Evolutionary conservation across 2,888 invertebrate species (phyloP), one percentile per base, ranked within the genome.

Genomic region (Alsophila aescularia): DNA sequence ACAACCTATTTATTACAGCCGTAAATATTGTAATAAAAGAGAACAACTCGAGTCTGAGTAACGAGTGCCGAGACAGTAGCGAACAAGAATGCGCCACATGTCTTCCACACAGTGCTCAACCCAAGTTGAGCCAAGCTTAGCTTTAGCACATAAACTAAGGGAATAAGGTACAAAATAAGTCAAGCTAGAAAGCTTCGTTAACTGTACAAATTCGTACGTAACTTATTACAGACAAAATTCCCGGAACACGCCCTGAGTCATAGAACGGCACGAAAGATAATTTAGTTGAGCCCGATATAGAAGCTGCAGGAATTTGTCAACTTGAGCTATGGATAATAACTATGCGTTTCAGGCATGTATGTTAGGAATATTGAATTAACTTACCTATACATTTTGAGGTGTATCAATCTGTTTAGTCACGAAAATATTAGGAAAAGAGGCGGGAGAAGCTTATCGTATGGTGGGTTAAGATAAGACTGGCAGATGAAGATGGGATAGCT

Each of bases 241-340:
- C 77, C 66, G 70, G 84, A 83, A 84, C 77, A 71, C 68, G 73
- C 52, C 35, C 70, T 83, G 83, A 82, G 67, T 82, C 84, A 83
- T 73, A 69, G 72, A 73, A 76, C 72, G 75, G 70, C 69, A 75
- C 74, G 72, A 72, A 79, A 75, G 73, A 77, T 80, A 78, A 80
- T 79, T 79, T 74, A 77, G 75, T 73, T 66, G 68, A 66, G 69
- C 76, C 71, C 72, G 74, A 81, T 83, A 79, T 83, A 84, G 81
- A 79, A 73, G 62, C 67, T 72, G 77, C 37, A 39, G 45, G 79
- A 78, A 80, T 80, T 69, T 66, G 67, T 72, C 66, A 68, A 69
- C 66, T 52, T 68, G 62, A 70, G 66, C 60, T 60, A 62, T 53
- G 57, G 51, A 5, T 50, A 63, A 50, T 60, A 56, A 60, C 29